Percentiles rank a stretch among this genome's conserved stretches.
Evolutionary conservation across 2,888 invertebrate species (phyloP).

Genomic region (Notocelia uddmanniana): DNA sequence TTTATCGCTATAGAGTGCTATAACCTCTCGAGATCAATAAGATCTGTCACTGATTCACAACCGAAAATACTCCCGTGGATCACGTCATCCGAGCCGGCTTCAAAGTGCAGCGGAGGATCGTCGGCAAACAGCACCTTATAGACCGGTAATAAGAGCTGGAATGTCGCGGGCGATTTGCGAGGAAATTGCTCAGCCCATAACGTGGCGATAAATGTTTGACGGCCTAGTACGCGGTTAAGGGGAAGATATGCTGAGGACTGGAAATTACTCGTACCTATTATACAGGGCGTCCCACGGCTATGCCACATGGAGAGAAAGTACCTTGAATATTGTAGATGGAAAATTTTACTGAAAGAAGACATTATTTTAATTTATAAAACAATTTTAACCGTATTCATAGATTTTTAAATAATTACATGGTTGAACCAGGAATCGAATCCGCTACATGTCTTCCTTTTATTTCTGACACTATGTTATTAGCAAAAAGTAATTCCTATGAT

Average conservation of each 20-base stretch:
- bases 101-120: constrained; percentile 29
- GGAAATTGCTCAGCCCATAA: constrained; percentile 63
- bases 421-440: no score
- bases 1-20: constrained; percentile 15
- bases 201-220: constrained; percentile 61
- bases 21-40: constrained; percentile 40
- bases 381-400: no score
- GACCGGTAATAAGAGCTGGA: constrained; percentile 2
- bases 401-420: no score
- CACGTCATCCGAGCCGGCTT: constrained; percentile 48
- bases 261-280: neutral
- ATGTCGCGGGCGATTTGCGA: constrained; percentile 33
- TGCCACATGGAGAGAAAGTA: no score
- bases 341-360: no score
- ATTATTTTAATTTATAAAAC: no score
- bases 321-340: no score
- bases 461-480: no score
- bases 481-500: no score
- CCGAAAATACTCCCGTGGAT: constrained; percentile 50
- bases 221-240: constrained; percentile 46
- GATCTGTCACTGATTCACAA: constrained; percentile 45
- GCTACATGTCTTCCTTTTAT: no score
- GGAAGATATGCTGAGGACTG: neutral
- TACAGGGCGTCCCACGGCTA: no score
- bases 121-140: constrained; percentile 12